Evolutionary conservation across 2,113 vertebrate genomes (phyloP).

Genomic region (Leptobrachium ailaonicum): DNA sequence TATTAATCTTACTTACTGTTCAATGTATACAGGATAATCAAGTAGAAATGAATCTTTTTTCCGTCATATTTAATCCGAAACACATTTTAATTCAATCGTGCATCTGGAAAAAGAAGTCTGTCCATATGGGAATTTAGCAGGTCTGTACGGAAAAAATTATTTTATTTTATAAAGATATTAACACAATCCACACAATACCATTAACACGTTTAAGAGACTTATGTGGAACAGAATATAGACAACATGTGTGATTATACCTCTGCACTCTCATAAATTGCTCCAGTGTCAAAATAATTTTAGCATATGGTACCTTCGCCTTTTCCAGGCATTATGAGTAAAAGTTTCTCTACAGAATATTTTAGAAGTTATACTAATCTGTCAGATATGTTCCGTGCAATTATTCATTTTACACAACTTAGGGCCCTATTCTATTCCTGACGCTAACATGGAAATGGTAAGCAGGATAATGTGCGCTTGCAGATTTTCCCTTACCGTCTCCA

Average conservation of each 20-base stretch:
- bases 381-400: too few species aligned
- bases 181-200: constrained; percentile 45
- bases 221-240: constrained; percentile 43
- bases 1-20: background rate
- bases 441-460: too few species aligned
- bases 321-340: constrained; percentile 15
- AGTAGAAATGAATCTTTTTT: background rate
- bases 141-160: constrained; percentile 37
- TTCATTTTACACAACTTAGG: too few species aligned
- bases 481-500: too few species aligned
- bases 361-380: too few species aligned
- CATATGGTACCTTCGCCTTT: constrained; percentile 42
- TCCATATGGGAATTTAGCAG: constrained; percentile 33
- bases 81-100: constrained; percentile 43
- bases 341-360: constrained; percentile 20
- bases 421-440: too few species aligned
- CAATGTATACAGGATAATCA: background rate
- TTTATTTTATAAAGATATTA: constrained; percentile 44
- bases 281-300: constrained; percentile 44
- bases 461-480: too few species aligned
- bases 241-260: constrained; percentile 42
- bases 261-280: constrained; percentile 37
- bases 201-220: constrained; percentile 50
- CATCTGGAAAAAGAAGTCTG: constrained; percentile 42
- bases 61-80: constrained; percentile 27